phyloP scores from a whole-genome alignment of 2,797 vertebrate species.

The Acanthurus lineatus region DNA sequence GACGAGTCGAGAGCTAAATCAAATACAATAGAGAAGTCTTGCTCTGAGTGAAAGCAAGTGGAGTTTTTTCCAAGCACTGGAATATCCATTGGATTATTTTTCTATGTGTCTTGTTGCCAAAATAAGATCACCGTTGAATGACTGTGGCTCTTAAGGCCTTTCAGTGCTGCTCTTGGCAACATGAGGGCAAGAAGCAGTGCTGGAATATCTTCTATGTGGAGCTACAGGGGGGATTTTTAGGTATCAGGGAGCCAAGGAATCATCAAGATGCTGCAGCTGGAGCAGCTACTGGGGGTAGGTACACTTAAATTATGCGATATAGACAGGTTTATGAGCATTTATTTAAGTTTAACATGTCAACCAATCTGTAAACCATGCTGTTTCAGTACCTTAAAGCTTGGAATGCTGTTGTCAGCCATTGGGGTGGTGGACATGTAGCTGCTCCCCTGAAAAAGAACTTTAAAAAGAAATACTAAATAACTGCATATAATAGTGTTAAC shows the following conservation, averaged over 20 bases:
- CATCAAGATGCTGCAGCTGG: constrained; percentile 77
- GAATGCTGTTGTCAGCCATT: constrained; percentile 38
- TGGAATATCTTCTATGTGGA: constrained; percentile 27
- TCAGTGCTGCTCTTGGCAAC: constrained; percentile 12
- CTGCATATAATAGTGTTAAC: neutral
- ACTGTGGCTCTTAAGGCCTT: constrained; percentile 16
- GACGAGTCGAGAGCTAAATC: neutral
- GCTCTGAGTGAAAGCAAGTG: neutral
- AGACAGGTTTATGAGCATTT: no score
- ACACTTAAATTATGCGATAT: neutral
- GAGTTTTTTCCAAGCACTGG: constrained; percentile 6
- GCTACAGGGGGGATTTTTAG: constrained; percentile 39
- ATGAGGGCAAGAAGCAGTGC: constrained; percentile 17
- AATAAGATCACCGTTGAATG: constrained; percentile 2
- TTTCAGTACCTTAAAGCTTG: constrained; percentile 80
- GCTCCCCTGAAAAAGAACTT: constrained; percentile 43
- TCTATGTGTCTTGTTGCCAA: neutral
- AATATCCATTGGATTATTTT: constrained; percentile 15
- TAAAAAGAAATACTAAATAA: no score
- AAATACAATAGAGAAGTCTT: neutral
- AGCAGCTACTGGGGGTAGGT: constrained; percentile 79
- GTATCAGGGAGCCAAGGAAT: constrained; percentile 43
- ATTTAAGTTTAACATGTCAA: no score
- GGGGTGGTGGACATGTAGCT: neutral
- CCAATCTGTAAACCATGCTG: neutral